phyloP scores from a whole-genome alignment of 2,888 invertebrate species.

The Imbricaverruca yamaguchii region DNA sequence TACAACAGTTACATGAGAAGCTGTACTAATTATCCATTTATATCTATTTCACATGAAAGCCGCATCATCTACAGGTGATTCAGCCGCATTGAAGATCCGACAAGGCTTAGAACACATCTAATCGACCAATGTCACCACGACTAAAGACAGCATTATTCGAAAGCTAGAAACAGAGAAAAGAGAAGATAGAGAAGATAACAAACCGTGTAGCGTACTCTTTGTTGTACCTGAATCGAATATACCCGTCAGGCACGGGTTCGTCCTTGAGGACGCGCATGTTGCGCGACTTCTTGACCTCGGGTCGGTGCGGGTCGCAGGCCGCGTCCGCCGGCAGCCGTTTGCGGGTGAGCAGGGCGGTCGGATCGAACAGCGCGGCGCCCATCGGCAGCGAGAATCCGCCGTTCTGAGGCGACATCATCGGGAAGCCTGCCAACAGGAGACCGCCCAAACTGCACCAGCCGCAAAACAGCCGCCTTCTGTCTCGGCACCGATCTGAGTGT shows the following conservation, averaged over 20 bases:
- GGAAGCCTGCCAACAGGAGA: not conserved
- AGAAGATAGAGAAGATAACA: constrained; percentile 17
- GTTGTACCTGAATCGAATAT: constrained; percentile 62
- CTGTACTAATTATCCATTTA: too few relatives aligned
- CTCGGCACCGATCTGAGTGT: too few relatives aligned
- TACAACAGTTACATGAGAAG: too few relatives aligned
- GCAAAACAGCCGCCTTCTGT: too few relatives aligned
- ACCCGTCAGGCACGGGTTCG: constrained; percentile 82
- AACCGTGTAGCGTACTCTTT: constrained; percentile 16
- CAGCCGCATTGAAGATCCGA: too few relatives aligned
- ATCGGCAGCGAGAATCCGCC: not conserved
- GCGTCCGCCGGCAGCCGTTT: constrained; percentile 31
- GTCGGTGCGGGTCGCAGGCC: constrained; percentile 43
- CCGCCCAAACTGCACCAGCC: too few relatives aligned
- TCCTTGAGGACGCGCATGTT: constrained; percentile 74
- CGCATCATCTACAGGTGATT: too few relatives aligned
- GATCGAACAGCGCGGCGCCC: not conserved
- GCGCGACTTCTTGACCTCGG: constrained; percentile 53
- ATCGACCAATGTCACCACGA: too few relatives aligned
- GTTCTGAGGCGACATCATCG: not conserved
- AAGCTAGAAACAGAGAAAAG: not conserved
- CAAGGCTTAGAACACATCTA: too few relatives aligned
- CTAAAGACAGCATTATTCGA: too few relatives aligned
- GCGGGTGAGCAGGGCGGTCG: not conserved
- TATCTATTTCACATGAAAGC: too few relatives aligned